Evolutionary conservation across 1,140 invertebrate genomes (phyloP).

Genomic region (Cotesia vestalis): DNA sequence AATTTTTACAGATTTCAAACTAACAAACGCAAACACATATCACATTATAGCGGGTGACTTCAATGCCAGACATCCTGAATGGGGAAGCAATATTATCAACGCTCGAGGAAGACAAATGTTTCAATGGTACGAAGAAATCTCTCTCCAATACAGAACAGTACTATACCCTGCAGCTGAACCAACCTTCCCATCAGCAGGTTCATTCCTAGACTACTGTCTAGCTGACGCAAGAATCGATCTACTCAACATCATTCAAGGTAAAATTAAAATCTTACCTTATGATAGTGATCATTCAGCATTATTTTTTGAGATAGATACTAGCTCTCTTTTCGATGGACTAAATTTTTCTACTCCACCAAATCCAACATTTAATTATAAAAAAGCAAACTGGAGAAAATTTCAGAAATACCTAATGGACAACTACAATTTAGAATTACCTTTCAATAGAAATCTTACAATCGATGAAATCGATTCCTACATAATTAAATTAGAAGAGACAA

Average conservation of each 20-base stretch:
- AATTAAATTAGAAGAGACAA: background rate
- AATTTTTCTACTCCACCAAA: background rate
- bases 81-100: conserved; percentile 25
- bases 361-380: conserved; percentile 27
- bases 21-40: conserved; percentile 2
- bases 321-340: background rate
- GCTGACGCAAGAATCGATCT: conserved; percentile 9
- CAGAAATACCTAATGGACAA: conserved; percentile 6
- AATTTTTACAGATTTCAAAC: conserved; percentile 18
- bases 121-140: conserved; percentile 4
- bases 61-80: conserved; percentile 17
- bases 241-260: background rate
- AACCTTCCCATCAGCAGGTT: conserved; percentile 5
- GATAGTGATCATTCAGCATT: conserved; percentile 39
- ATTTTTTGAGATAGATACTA: conserved; percentile 1
- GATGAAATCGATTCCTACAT: conserved; percentile 29
- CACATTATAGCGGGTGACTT: conserved; percentile 31
- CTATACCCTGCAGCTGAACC: conserved; percentile 14
- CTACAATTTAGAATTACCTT: background rate
- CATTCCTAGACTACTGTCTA: conserved; percentile 28
- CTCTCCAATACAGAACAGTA: background rate
- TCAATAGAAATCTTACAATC: conserved; percentile 30
- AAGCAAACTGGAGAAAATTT: conserved; percentile 34
- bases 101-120: conserved; percentile 10
- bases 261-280: conserved; percentile 29